phyloP scores from a whole-genome alignment of 2,113 vertebrate species.

The Gnathonemus longibarbis region DNA sequence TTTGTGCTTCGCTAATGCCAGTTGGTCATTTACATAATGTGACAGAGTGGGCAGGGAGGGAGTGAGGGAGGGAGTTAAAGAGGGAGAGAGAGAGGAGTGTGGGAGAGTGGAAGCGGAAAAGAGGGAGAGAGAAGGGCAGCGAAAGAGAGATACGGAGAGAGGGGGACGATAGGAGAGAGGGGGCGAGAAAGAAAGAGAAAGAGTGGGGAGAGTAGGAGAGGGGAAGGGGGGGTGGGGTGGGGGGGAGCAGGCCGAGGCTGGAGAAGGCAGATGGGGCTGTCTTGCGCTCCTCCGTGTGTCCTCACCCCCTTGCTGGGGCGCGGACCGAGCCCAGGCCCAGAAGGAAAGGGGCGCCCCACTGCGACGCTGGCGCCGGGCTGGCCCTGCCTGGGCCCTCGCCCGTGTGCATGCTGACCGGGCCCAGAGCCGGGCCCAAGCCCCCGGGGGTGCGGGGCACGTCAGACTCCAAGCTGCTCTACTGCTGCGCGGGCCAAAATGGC shows the following conservation, averaged over 20 bases:
- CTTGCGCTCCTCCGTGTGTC: conserved; percentile 23
- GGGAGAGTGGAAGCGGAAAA: neutral
- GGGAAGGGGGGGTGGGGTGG: neutral
- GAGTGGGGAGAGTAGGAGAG: neutral
- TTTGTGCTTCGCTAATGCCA: conserved; percentile 4
- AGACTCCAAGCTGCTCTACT: conserved; percentile 19
- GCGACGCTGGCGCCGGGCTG: conserved; percentile 15
- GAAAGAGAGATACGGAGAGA: neutral
- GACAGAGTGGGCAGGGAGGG: conserved; percentile 9
- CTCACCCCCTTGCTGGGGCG: conserved; percentile 17
- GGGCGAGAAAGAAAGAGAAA: neutral
- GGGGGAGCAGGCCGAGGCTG: conserved; percentile 1
- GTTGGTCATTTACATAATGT: conserved; percentile 24
- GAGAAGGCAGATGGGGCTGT: conserved; percentile 21
- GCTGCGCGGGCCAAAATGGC: conserved; percentile 6
- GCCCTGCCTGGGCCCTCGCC: conserved; percentile 16
- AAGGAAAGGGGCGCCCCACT: conserved; percentile 21
- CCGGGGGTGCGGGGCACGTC: conserved; percentile 5
- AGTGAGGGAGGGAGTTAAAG: neutral
- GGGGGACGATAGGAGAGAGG: neutral
- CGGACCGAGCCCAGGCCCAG: conserved; percentile 9
- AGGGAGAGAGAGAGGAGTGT: neutral
- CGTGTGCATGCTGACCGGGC: conserved; percentile 20
- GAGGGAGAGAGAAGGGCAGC: neutral
- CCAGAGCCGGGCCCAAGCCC: conserved; percentile 17